Evolutionary conservation across 2,888 invertebrate species (phyloP).

Genomic region (Kryphioiulus occultus): DNA sequence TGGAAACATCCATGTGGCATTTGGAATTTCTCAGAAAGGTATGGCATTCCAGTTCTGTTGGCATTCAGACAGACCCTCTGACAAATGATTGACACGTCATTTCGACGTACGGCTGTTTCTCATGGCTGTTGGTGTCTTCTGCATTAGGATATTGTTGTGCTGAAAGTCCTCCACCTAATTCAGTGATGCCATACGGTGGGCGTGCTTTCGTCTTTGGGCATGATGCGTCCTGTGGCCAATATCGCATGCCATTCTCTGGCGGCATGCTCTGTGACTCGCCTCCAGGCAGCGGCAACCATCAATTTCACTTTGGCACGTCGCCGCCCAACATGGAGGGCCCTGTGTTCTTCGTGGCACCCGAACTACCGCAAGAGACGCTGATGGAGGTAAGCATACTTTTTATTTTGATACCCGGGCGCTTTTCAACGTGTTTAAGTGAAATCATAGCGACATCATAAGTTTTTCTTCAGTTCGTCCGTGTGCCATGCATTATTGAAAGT

Average conservation of each 20-base stretch:
- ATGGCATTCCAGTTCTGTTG: not conserved
- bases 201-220: constrained; percentile 19
- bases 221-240: not conserved
- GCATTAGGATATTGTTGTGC: constrained; percentile 51
- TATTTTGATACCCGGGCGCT: not conserved
- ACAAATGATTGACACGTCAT: not conserved
- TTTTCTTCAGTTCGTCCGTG: no score
- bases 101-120: not conserved
- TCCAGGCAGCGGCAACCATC: not conserved
- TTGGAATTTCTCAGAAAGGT: constrained; percentile 51
- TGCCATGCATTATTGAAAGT: no score
- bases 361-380: constrained; percentile 93
- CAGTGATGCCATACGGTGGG: constrained; percentile 5
- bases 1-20: constrained; percentile 49
- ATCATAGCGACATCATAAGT: no score
- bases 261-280: constrained; percentile 43
- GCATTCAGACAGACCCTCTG: no score
- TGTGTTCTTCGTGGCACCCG: constrained; percentile 84
- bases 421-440: no score
- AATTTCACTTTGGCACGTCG: constrained; percentile 56
- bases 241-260: not conserved
- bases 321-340: constrained; percentile 65
- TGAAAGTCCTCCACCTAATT: not conserved
- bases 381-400: constrained; percentile 72
- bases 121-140: not conserved